Evolutionary conservation across 2,113 vertebrate species (phyloP).

Genomic region (Odontesthes bonariensis): DNA sequence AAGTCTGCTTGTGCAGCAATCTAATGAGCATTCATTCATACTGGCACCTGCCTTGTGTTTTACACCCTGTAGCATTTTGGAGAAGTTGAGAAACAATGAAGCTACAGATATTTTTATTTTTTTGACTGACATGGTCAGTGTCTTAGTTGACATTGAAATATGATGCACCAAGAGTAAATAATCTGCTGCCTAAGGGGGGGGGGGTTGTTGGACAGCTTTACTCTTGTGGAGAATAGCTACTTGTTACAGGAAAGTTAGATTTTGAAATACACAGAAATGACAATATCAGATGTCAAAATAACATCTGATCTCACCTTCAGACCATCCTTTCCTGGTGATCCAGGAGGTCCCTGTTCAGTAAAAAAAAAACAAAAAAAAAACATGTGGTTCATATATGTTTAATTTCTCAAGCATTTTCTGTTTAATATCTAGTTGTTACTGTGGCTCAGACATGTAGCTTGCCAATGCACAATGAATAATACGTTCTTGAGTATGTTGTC

Average conservation of each 20-base stretch:
- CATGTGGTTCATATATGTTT: slow-evolving; percentile 2
- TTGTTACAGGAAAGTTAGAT: not conserved
- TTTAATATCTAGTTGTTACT: not conserved
- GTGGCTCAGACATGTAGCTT: not conserved
- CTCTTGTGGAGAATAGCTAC: not conserved
- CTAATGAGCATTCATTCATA: slow-evolving; percentile 16
- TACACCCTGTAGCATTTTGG: not conserved
- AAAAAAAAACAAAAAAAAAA: slow-evolving; percentile 26
- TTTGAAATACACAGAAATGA: not conserved
- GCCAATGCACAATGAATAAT: not conserved
- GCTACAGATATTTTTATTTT: slow-evolving; percentile 22
- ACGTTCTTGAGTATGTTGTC: not conserved
- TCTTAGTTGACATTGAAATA: slow-evolving; percentile 7
- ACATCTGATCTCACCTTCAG: slow-evolving; percentile 85
- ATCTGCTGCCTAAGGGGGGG: not conserved
- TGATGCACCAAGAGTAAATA: not conserved
- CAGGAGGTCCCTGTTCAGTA: slow-evolving; percentile 88
- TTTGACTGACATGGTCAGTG: slow-evolving; percentile 32
- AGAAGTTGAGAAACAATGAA: not conserved
- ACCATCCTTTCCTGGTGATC: slow-evolving; percentile 92
- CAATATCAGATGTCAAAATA: not conserved
- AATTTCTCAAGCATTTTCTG: not conserved
- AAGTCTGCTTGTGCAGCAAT: slow-evolving; percentile 4
- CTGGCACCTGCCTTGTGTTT: slow-evolving; percentile 25
- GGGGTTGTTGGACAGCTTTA: not conserved